phyloP scores from a whole-genome alignment of 2,797 vertebrate species.

The Onychomys leucogaster region DNA sequence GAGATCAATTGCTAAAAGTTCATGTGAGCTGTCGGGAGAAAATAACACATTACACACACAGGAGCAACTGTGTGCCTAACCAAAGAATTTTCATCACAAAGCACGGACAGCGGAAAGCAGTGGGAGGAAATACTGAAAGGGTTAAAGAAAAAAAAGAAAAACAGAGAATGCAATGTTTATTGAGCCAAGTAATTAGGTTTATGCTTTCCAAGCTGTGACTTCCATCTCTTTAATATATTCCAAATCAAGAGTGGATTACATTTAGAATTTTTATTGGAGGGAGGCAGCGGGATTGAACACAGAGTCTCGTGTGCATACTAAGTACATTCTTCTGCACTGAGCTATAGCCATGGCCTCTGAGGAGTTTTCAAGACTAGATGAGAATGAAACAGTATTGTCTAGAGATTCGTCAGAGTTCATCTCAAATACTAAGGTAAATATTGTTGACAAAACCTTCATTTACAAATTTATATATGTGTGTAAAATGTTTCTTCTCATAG shows the following conservation, averaged over 20 bases:
- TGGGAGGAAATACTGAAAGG: constrained; percentile 11
- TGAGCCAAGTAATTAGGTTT: constrained; percentile 23
- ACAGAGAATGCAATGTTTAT: constrained; percentile 13
- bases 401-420: neutral
- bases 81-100: neutral
- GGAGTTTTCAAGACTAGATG: neutral
- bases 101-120: neutral
- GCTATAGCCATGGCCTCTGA: neutral
- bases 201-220: neutral
- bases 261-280: neutral
- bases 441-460: constrained; percentile 9
- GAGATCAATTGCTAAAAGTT: neutral
- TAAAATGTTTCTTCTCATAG: constrained; percentile 13
- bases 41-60: neutral
- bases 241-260: neutral
- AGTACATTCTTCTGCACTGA: neutral
- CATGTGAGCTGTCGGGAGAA: neutral
- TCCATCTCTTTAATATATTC: neutral
- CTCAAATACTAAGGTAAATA: neutral
- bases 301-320: neutral
- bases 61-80: neutral
- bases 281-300: neutral
- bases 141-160: neutral
- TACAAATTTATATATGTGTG: neutral
- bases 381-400: neutral